Conservation (phyloP, 2,888 invertebrate genomes). For the Eubasilissa splendida region DNA sequence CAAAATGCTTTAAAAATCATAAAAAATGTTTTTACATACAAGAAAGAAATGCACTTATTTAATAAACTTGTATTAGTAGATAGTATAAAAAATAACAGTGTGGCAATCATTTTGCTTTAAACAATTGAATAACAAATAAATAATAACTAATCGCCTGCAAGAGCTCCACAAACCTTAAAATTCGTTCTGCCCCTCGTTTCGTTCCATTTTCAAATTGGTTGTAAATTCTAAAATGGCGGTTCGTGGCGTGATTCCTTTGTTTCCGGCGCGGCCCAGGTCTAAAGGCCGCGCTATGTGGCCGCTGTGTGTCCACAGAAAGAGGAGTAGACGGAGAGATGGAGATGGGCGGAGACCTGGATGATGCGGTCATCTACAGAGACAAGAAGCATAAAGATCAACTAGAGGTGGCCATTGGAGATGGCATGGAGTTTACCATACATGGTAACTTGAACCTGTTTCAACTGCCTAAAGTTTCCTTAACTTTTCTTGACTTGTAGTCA, state of each 20-base stretch:
- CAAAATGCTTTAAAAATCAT: too few species aligned
- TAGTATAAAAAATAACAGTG: background rate
- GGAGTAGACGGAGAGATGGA: slow-evolving; percentile 77
- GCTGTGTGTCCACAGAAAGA: slow-evolving; percentile 80
- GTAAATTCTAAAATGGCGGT: slow-evolving; percentile 54
- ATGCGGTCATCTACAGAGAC: slow-evolving; percentile 88
- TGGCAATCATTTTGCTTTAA: background rate
- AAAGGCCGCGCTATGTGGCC: slow-evolving; percentile 75
- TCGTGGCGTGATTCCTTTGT: slow-evolving; percentile 71
- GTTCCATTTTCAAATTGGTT: background rate
- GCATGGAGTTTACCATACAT: slow-evolving; percentile 95
- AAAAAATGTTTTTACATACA: too few species aligned
- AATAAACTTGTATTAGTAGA: too few species aligned
- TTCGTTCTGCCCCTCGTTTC: slow-evolving; percentile 36
- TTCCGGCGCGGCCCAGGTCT: slow-evolving; percentile 65
- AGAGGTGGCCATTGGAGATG: slow-evolving; percentile 93
- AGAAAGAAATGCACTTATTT: too few species aligned
- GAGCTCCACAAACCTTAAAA: slow-evolving; percentile 38
- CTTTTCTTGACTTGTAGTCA: too few species aligned
- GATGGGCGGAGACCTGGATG: slow-evolving; percentile 80
- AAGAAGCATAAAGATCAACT: slow-evolving; percentile 92
- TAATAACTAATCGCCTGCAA: background rate
- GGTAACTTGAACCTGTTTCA: slow-evolving; percentile 68
- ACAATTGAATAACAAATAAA: background rate
- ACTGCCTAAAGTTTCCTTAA: too few species aligned